Conservation (phyloP, 1,140 invertebrate species). For the Heliconius melpomene region DNA sequence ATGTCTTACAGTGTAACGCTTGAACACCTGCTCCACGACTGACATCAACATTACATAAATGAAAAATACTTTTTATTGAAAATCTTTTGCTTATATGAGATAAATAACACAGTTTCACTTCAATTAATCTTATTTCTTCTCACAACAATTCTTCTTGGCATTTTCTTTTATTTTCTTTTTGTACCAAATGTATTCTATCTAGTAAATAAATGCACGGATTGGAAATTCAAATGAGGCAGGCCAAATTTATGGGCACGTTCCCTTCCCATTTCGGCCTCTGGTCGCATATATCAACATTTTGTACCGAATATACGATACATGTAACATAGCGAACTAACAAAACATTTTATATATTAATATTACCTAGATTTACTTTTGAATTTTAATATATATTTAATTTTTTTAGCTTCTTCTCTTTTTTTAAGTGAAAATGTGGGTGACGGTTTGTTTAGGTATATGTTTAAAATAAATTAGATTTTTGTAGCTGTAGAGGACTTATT, state of each 20-base stretch:
- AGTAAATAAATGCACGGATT: constrained; percentile 58
- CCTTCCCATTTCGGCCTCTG: constrained; percentile 54
- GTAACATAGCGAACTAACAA: neutral
- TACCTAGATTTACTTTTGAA: no score
- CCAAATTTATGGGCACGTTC: constrained; percentile 66
- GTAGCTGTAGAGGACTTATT: neutral
- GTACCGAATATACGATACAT: neutral
- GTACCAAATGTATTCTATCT: constrained; percentile 26
- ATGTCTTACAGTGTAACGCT: no score
- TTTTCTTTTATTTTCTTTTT: constrained; percentile 23
- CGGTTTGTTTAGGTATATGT: neutral
- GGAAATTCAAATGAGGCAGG: constrained; percentile 73
- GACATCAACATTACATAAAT: no score
- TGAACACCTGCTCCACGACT: no score
- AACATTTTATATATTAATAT: neutral
- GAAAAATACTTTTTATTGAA: neutral
- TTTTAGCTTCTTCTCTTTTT: neutral
- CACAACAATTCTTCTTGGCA: neutral
- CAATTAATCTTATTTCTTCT: constrained; percentile 15
- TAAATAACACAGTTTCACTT: neutral
- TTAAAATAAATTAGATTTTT: neutral
- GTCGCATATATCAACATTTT: constrained; percentile 43
- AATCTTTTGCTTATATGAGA: neutral
- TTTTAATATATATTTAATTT: neutral
- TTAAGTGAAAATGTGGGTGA: neutral